Evolutionary conservation across 2,888 invertebrate species (phyloP).

Genomic region (Brachyptera risi): DNA sequence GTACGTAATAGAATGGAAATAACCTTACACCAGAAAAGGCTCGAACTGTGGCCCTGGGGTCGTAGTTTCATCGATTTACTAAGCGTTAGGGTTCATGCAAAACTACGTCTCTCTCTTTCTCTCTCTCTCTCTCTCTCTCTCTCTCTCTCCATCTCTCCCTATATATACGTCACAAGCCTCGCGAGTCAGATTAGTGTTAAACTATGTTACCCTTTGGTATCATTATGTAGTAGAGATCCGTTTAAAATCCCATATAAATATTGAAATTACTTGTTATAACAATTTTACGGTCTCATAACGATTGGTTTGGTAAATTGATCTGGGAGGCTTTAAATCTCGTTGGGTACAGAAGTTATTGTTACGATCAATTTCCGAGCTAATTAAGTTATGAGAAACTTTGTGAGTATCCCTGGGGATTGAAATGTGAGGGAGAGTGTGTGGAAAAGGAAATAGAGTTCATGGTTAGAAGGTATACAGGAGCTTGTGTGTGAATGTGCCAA

Average conservation of each 20-base stretch:
- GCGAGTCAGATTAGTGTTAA: constrained; percentile 11
- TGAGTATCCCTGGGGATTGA: not conserved
- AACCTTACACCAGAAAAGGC: not conserved
- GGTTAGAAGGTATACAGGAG: too few relatives aligned
- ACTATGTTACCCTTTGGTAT: constrained; percentile 11
- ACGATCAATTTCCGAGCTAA: not conserved
- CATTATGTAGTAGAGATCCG: constrained; percentile 1
- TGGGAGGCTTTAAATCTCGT: not conserved
- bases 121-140: too few relatives aligned
- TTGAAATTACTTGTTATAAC: not conserved
- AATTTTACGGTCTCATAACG: not conserved
- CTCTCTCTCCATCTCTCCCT: too few relatives aligned
- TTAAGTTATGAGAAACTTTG: constrained; percentile 2
- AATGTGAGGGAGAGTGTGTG: not conserved
- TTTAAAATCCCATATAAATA: not conserved
- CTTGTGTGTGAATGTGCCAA: too few relatives aligned
- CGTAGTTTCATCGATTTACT: constrained; percentile 6
- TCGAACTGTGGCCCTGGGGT: constrained; percentile 6
- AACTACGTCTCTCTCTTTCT: constrained; percentile 6
- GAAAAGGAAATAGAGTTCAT: not conserved
- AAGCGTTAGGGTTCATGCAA: not conserved
- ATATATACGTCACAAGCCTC: too few relatives aligned
- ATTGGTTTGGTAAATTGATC: constrained; percentile 6
- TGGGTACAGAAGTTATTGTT: not conserved
- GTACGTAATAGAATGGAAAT: constrained; percentile 1